Conservation (phyloP, 2,888 invertebrate species). For the Dryocosmus kuriphilus region DNA sequence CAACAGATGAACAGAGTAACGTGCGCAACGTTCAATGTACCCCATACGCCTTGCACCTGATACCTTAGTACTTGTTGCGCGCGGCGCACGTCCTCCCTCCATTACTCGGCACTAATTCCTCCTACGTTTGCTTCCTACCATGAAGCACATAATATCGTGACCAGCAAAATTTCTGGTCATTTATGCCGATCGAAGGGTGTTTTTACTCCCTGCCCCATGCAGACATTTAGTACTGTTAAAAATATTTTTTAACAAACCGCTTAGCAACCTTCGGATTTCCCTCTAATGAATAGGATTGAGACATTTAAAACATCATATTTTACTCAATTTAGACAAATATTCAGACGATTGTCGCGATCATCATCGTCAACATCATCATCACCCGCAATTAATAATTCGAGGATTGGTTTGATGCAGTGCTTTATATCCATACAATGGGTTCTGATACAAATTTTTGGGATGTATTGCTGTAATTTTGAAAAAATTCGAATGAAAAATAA, state of each 20-base stretch:
- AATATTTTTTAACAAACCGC: not conserved
- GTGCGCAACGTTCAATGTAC: slow-evolving; percentile 1
- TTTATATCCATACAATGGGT: too few relatives aligned
- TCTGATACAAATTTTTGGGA: too few relatives aligned
- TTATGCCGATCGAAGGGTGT: slow-evolving; percentile 48
- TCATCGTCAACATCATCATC: too few relatives aligned
- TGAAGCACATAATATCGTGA: slow-evolving; percentile 63
- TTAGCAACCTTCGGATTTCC: not conserved
- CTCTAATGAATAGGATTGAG: too few relatives aligned
- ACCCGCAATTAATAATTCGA: too few relatives aligned
- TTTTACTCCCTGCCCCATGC: too few relatives aligned
- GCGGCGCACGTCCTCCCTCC: slow-evolving; percentile 45
- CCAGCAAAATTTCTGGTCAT: slow-evolving; percentile 67
- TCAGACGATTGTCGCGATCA: too few relatives aligned
- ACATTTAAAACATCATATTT: too few relatives aligned
- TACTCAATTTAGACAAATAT: too few relatives aligned
- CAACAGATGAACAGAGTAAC: not conserved
- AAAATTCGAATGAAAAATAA: too few relatives aligned
- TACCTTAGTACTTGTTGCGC: slow-evolving; percentile 68
- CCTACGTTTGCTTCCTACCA: slow-evolving; percentile 55
- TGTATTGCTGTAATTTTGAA: too few relatives aligned
- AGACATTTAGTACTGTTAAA: not conserved
- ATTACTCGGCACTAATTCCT: slow-evolving; percentile 65
- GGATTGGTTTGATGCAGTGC: too few relatives aligned
- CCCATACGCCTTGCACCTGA: slow-evolving; percentile 63